Evolutionary conservation across 2,888 invertebrate species (phyloP).

Genomic region (Choreutis nemorana): DNA sequence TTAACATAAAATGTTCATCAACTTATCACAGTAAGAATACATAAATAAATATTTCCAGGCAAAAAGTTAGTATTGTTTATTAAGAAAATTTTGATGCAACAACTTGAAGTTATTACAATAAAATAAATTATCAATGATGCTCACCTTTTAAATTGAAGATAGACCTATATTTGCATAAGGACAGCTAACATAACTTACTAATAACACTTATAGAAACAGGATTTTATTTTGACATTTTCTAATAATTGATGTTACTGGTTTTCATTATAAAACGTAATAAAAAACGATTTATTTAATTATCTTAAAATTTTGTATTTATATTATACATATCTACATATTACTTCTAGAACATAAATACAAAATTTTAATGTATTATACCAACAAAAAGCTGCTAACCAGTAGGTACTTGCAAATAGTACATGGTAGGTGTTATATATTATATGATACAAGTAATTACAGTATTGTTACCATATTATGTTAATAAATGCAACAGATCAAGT

Average conservation of each 20-base stretch:
- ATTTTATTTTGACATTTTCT: slow-evolving; percentile 48
- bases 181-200: slow-evolving; percentile 47
- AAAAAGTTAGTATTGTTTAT: slow-evolving; percentile 63
- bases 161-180: slow-evolving; percentile 44
- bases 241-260: slow-evolving; percentile 52
- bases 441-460: slow-evolving; percentile 68
- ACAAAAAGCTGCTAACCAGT: slow-evolving; percentile 64
- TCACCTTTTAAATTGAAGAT: slow-evolving; percentile 41
- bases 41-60: slow-evolving; percentile 40
- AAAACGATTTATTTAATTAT: slow-evolving; percentile 52
- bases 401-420: slow-evolving; percentile 60
- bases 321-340: slow-evolving; percentile 66
- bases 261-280: slow-evolving; percentile 55
- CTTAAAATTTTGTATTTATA: slow-evolving; percentile 68
- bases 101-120: slow-evolving; percentile 58
- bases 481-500: slow-evolving; percentile 69
- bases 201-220: slow-evolving; percentile 55
- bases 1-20: too few species aligned
- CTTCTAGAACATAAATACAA: slow-evolving; percentile 68
- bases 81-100: slow-evolving; percentile 58
- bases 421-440: slow-evolving; percentile 56
- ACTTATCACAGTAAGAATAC: neutral
- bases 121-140: slow-evolving; percentile 59
- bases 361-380: slow-evolving; percentile 63
- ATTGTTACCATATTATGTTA: slow-evolving; percentile 66